phyloP scores from a whole-genome alignment of 2,113 vertebrate genomes.

The Cryptomyrus ogoouensis region DNA sequence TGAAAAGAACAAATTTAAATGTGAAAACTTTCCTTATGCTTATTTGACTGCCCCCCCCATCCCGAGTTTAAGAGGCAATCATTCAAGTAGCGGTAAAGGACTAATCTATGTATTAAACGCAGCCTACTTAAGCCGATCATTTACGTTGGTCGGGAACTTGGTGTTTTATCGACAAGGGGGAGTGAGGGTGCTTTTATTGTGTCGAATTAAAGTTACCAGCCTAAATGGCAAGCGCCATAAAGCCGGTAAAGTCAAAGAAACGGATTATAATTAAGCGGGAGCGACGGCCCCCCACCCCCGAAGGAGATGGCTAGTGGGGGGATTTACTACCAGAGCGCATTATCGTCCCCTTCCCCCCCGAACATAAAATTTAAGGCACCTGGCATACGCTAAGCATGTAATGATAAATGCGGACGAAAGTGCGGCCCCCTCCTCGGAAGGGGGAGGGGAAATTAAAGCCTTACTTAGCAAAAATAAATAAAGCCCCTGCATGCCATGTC shows the following conservation, averaged over 20 bases:
- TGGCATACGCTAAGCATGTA: slow-evolving; percentile 36
- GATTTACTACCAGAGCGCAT: slow-evolving; percentile 21
- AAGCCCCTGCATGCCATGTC: background rate
- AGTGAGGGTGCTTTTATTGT: background rate
- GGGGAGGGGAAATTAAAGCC: background rate
- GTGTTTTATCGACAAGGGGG: background rate
- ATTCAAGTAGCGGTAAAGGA: background rate
- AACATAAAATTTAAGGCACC: slow-evolving; percentile 36
- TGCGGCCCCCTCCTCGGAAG: slow-evolving; percentile 25
- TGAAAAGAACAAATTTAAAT: background rate
- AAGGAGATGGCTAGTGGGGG: slow-evolving; percentile 33
- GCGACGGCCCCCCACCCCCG: slow-evolving; percentile 3
- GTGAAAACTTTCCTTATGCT: background rate
- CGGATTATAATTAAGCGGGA: slow-evolving; percentile 18
- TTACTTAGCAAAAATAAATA: slow-evolving; percentile 36
- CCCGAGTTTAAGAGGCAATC: background rate
- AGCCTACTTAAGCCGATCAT: background rate
- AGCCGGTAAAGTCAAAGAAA: slow-evolving; percentile 17
- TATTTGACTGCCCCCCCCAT: background rate
- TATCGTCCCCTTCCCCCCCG: slow-evolving; percentile 17
- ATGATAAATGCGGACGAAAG: slow-evolving; percentile 34
- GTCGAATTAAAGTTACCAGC: slow-evolving; percentile 14
- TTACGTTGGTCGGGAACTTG: background rate
- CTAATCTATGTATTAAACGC: background rate
- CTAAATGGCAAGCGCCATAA: slow-evolving; percentile 24